A percentile compares a stretch with the other conserved stretches of the same genome.
Conservation (phyloP, 2,113 vertebrate genomes). For the Passerina amoena region DNA sequence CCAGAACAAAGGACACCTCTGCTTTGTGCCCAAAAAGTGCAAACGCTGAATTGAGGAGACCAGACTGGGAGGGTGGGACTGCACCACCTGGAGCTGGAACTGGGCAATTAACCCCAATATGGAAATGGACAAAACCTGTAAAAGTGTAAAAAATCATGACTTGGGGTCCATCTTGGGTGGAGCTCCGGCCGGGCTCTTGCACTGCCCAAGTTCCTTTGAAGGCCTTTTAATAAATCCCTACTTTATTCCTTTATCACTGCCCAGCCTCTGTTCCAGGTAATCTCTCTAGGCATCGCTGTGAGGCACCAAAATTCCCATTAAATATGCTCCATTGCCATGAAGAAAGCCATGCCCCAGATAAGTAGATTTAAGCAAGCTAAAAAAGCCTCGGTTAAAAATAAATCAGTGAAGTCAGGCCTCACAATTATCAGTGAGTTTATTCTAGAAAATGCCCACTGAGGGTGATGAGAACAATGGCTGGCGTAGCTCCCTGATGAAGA, state of each 20-base stretch:
- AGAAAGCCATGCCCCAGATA: neutral
- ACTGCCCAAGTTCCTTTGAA: neutral
- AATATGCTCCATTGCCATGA: fast-evolving
- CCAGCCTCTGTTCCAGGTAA: neutral
- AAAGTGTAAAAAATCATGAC: neutral
- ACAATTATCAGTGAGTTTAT: neutral
- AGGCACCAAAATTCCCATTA: neutral
- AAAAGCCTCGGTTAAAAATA: neutral
- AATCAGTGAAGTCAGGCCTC: neutral
- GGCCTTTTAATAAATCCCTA: neutral
- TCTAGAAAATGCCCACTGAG: neutral
- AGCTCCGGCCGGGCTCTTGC: fast-evolving
- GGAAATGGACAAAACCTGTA: neutral
- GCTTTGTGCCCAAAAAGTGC: neutral
- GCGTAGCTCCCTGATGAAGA: neutral
- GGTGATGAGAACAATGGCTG: neutral
- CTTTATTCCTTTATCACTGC: neutral
- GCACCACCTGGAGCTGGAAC: neutral
- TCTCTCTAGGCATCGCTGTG: neutral
- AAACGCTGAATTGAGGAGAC: neutral
- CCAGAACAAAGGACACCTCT: neutral
- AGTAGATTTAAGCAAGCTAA: neutral
- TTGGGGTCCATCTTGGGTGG: fast-evolving
- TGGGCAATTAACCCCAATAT: neutral
- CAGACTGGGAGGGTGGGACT: neutral